phyloP scores from a whole-genome alignment of 2,888 invertebrate genomes.

The Crepidodera aurea region DNA sequence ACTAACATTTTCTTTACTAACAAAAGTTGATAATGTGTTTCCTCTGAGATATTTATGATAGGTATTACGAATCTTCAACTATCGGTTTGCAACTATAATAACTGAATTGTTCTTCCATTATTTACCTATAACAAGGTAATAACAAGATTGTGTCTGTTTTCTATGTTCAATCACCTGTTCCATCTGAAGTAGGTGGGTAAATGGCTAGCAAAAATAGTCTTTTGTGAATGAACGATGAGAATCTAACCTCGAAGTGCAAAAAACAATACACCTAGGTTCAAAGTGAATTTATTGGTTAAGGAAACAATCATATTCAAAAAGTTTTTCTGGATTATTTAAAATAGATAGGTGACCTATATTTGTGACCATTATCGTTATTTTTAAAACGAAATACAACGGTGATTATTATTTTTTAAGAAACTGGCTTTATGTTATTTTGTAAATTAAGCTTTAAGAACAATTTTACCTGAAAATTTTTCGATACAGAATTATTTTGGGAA shows the following conservation, averaged over 20 bases:
- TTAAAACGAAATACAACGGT: no score
- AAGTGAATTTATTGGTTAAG: no score
- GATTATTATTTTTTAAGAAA: no score
- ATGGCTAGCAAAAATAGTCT: background rate
- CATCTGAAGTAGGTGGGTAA: background rate
- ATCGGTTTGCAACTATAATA: constrained; percentile 4
- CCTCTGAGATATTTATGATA: background rate
- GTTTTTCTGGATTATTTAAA: no score
- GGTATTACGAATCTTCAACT: background rate
- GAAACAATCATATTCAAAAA: no score
- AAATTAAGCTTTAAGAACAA: no score
- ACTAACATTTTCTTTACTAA: background rate
- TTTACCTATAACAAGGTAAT: constrained; percentile 5
- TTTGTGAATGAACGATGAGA: background rate
- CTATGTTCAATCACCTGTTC: background rate
- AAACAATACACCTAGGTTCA: background rate
- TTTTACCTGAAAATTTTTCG: no score
- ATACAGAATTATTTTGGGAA: no score
- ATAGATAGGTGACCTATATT: no score
- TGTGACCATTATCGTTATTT: no score
- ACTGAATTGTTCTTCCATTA: constrained; percentile 7
- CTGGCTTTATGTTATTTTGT: no score
- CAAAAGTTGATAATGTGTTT: background rate
- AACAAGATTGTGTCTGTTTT: background rate
- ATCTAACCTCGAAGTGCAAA: background rate